A percentile compares a stretch with the other conserved stretches of the same genome.
Evolutionary conservation across 2,113 vertebrate species (phyloP).

Genomic region (Oceanites oceanicus): DNA sequence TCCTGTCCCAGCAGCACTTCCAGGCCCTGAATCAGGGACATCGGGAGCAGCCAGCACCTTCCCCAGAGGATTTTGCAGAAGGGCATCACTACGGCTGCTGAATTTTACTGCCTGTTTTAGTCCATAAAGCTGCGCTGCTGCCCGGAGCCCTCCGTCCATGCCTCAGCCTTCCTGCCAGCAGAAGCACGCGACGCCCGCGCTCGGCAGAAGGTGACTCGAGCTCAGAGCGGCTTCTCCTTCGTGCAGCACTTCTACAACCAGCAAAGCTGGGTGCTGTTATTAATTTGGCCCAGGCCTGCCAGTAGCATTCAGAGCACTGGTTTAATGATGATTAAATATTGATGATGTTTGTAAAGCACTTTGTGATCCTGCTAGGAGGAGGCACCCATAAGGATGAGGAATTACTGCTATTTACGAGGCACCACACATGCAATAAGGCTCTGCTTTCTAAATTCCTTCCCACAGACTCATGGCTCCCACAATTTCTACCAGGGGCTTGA

Average conservation of each 20-base stretch:
- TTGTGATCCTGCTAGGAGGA: not conserved
- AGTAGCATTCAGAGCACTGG: not conserved
- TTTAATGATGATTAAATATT: slow-evolving; percentile 11
- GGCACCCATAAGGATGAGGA: not conserved
- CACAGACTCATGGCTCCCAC: not conserved
- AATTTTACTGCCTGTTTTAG: not conserved
- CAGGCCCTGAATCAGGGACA: not conserved
- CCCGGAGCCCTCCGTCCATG: not conserved
- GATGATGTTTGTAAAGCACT: slow-evolving; percentile 33
- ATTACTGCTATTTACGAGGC: not conserved
- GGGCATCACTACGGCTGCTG: not conserved
- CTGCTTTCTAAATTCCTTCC: not conserved
- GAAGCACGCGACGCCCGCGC: accelerated
- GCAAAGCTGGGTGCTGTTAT: not conserved
- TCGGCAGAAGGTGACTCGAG: not conserved
- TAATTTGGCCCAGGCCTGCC: not conserved
- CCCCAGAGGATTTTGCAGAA: not conserved
- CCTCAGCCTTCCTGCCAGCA: not conserved
- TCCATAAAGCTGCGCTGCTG: not conserved
- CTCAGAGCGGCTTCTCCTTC: not conserved
- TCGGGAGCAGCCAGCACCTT: not conserved
- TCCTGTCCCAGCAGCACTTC: not conserved
- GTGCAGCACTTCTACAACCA: not conserved
- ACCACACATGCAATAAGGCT: not conserved
- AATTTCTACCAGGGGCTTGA: not conserved